Conservation (phyloP, 2,113 vertebrate species). For the Acinonyx jubatus region DNA sequence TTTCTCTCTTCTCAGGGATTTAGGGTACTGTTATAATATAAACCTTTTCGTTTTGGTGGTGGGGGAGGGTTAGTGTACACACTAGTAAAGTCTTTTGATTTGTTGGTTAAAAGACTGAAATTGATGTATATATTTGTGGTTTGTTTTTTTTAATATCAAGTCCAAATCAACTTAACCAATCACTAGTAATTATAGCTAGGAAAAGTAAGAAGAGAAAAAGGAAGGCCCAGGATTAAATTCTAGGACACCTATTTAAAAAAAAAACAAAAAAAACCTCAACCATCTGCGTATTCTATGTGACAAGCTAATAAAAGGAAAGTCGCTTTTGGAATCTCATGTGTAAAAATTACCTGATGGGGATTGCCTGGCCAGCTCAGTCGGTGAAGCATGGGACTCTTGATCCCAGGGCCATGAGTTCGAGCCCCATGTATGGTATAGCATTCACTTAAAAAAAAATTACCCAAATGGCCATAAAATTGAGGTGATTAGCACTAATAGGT, state of each 20-base stretch:
- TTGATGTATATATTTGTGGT: background rate
- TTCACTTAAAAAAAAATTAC: background rate
- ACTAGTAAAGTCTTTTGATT: constrained; percentile 5
- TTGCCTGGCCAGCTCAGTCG: background rate
- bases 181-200: background rate
- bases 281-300: background rate
- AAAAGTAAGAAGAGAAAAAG: background rate
- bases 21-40: background rate
- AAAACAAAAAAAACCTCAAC: background rate
- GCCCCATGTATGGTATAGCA: background rate
- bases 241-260: background rate
- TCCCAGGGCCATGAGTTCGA: background rate
- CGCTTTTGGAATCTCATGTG: background rate
- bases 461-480: background rate
- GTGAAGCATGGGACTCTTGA: background rate
- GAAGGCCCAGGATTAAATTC: background rate
- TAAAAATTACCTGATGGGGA: background rate
- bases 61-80: background rate
- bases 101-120: background rate
- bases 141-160: background rate
- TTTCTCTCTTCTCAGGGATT: background rate
- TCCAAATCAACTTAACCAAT: background rate
- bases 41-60: background rate
- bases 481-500: background rate
- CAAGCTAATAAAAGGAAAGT: background rate